phyloP scores from a whole-genome alignment of 2,888 invertebrate genomes.

The Thera britannica region DNA sequence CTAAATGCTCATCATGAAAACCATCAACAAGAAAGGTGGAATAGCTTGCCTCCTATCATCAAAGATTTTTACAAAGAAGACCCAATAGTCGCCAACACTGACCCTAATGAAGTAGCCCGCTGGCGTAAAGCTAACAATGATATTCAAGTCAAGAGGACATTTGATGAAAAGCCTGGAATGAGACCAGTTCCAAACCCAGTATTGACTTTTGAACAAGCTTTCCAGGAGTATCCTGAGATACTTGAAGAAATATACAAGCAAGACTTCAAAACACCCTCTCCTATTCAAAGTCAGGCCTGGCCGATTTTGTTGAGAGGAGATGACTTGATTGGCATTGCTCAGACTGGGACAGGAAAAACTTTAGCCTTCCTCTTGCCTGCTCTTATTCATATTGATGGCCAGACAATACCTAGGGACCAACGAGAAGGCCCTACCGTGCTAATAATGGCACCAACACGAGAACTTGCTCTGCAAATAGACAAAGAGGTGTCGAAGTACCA shows the following conservation, averaged over 20 bases:
- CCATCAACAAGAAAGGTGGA: constrained; percentile 86
- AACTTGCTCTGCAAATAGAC: constrained; percentile 96
- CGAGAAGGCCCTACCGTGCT: constrained; percentile 94
- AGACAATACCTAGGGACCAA: constrained; percentile 88
- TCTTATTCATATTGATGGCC: constrained; percentile 95
- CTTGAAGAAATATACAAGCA: constrained; percentile 91
- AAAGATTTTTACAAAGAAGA: constrained; percentile 95
- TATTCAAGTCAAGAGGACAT: constrained; percentile 89
- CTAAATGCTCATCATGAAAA: constrained; percentile 82
- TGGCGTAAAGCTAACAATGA: constrained; percentile 89
- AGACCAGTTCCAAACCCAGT: constrained; percentile 90
- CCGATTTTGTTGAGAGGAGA: constrained; percentile 95
- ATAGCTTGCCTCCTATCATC: constrained; percentile 86
- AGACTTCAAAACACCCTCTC: constrained; percentile 92
- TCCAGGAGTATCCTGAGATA: constrained; percentile 92
- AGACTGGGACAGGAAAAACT: constrained; percentile 97
- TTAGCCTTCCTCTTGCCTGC: constrained; percentile 97
- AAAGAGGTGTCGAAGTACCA: constrained; percentile 95
- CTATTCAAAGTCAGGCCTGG: constrained; percentile 98
- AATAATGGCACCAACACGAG: constrained; percentile 96
- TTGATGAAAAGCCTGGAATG: constrained; percentile 78
- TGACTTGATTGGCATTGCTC: constrained; percentile 98
- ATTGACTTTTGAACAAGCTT: constrained; percentile 92
- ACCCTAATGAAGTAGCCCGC: constrained; percentile 84
- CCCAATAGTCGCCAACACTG: constrained; percentile 87